Evolutionary conservation across 37 sponge, comb jelly and placozoan genomes (phyloP), one percentile per base, ranked within the genome.

Genomic region (Sycon ciliatum): DNA sequence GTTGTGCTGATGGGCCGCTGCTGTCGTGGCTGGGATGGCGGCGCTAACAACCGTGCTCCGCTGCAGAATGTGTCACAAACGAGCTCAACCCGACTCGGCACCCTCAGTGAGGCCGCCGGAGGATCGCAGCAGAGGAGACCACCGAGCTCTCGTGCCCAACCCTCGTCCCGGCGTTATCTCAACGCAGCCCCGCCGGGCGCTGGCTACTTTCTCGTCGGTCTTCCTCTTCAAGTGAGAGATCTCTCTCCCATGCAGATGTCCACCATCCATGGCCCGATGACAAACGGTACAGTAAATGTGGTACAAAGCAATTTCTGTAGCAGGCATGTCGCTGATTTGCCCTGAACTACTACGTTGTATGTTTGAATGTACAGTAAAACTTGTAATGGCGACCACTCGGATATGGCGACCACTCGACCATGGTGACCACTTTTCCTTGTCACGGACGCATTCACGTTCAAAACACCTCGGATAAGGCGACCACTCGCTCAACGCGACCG

Each of bases 171-270:
- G n/a, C n/a, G n/a, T n/a, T n/a, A n/a, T n/a, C 32, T 60, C 22
- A 60, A 22, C 22, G 7, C 63, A 11, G 63, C 63, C 26, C 69
- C 38, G 46, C 65, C 85, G 36, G 90, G 85, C 34, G 49, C 75
- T 32, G 90, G 90, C 1, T 71, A 86, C 6, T 89, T 89, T 46
- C 72, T 89, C 63, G 38, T 89, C 9, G 90, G 90, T 18, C 62
- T 83, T 38, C 86, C 85, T 30, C 57, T 89, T 0, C 81, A 86
- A 0, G 31, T 76, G 36, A 75, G 90, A 34, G 61, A 85, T 24
- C 35, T 56, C 9, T 39, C 71, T 29, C 68, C 82, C 11, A 72
- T 54, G 36, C 22, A 34, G 5, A 79, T 75, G 9, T 61, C 71
- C 42, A 86, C 83, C 4, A 64, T 89, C 7, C 82, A 85, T 78